Evolutionary conservation across 2,113 vertebrate genomes (phyloP).

Genomic region (Lagopus muta): DNA sequence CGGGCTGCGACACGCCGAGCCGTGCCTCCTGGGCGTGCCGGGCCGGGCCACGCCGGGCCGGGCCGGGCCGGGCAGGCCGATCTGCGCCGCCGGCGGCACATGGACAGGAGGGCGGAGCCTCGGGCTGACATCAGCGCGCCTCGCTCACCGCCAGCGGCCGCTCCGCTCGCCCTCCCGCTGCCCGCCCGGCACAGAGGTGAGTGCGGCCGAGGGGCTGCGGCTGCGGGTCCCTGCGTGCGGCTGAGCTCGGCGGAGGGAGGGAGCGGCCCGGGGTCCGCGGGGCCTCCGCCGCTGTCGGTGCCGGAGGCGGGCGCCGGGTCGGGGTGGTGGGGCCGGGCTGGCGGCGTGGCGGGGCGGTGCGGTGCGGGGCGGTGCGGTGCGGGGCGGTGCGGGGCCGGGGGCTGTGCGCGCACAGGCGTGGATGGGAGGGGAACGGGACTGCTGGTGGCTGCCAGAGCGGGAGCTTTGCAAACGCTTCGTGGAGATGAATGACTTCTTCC

Average conservation of each 20-base stretch:
- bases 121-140: neutral
- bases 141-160: neutral
- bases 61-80: neutral
- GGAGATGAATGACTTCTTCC: neutral
- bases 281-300: too few species aligned
- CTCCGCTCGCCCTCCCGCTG: neutral
- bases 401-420: neutral
- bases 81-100: neutral
- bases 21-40: neutral
- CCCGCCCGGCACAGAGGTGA: neutral
- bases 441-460: fast-evolving
- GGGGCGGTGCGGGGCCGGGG: too few species aligned
- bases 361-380: too few species aligned
- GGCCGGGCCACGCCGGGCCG: neutral
- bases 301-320: too few species aligned
- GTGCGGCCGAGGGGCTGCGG: neutral
- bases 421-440: fast-evolving
- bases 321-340: too few species aligned
- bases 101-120: neutral
- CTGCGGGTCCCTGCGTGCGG: neutral
- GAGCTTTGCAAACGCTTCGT: neutral
- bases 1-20: neutral
- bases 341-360: too few species aligned
- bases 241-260: too few species aligned
- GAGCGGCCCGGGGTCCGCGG: too few species aligned